phyloP scores from a whole-genome alignment of 1,140 invertebrate genomes.

The Eueides isabella region DNA sequence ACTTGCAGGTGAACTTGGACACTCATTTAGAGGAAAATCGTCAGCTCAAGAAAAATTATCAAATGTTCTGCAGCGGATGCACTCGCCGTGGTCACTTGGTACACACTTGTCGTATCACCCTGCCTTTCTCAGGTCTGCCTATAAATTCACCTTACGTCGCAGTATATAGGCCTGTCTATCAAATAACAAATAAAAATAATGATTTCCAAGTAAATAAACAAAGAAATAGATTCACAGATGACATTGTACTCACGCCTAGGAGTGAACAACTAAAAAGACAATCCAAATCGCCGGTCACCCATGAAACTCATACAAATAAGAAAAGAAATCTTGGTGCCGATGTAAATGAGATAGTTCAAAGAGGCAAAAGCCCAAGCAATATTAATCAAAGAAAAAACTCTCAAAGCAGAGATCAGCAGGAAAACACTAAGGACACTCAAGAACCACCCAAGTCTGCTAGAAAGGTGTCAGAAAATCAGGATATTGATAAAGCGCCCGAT shows the following conservation, averaged over 20 bases:
- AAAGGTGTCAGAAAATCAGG: constrained; percentile 21
- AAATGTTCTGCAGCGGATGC: constrained; percentile 85
- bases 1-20: constrained; percentile 54
- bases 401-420: constrained; percentile 40
- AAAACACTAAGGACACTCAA: constrained; percentile 35
- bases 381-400: constrained; percentile 47
- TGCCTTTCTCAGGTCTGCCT: constrained; percentile 66
- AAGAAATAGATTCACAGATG: constrained; percentile 2
- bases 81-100: constrained; percentile 84
- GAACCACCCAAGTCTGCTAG: constrained; percentile 43
- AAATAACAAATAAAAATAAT: constrained; percentile 4
- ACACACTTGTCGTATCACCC: constrained; percentile 76
- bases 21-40: constrained; percentile 62
- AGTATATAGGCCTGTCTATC: constrained; percentile 58
- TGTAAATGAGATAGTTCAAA: constrained; percentile 37
- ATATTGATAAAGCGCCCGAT: constrained; percentile 50
- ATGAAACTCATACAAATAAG: constrained; percentile 62
- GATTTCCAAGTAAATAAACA: constrained; percentile 40
- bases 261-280: constrained; percentile 56
- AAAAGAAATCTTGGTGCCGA: constrained; percentile 55
- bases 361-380: constrained; percentile 44
- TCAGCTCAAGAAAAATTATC: constrained; percentile 63
- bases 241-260: constrained; percentile 29
- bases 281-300: constrained; percentile 62
- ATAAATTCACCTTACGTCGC: constrained; percentile 68